Percentiles rank a stretch among this genome's conserved stretches.
Evolutionary conservation across 2,888 invertebrate species (phyloP).

Genomic region (Frankliniella fusca): DNA sequence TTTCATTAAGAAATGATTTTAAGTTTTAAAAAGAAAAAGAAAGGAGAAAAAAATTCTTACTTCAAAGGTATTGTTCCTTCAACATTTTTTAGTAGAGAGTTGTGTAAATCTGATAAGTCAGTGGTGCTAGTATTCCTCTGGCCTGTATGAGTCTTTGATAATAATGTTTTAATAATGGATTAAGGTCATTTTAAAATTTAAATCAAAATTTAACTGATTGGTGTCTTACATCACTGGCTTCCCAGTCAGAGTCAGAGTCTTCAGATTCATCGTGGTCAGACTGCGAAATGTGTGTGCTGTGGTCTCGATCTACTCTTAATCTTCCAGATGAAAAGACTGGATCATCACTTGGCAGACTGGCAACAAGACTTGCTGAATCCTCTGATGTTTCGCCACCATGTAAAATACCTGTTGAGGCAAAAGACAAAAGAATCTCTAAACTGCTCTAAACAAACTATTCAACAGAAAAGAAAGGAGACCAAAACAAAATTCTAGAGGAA

Average conservation of each 20-base stretch:
- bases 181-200: background rate
- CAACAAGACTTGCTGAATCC: constrained; percentile 65
- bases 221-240: constrained; percentile 55
- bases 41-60: constrained; percentile 36
- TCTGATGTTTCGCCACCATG: constrained; percentile 50
- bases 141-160: background rate
- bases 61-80: constrained; percentile 57
- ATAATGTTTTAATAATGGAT: background rate
- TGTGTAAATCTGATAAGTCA: constrained; percentile 66
- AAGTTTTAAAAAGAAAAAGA: background rate
- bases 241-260: constrained; percentile 71
- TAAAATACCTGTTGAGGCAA: too few species aligned
- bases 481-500: background rate
- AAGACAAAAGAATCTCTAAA: too few species aligned
- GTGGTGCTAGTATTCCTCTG: constrained; percentile 52
- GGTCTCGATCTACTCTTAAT: constrained; percentile 59
- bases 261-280: constrained; percentile 40
- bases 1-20: background rate
- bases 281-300: constrained; percentile 37
- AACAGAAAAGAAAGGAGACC: too few species aligned
- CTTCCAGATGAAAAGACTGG: constrained; percentile 56
- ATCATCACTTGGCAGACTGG: constrained; percentile 59
- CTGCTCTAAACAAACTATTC: too few species aligned
- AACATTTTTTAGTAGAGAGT: constrained; percentile 66
- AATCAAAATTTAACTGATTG: constrained; percentile 37